phyloP scores from a whole-genome alignment of 2,113 vertebrate species.

The Myotis lucifugus region DNA sequence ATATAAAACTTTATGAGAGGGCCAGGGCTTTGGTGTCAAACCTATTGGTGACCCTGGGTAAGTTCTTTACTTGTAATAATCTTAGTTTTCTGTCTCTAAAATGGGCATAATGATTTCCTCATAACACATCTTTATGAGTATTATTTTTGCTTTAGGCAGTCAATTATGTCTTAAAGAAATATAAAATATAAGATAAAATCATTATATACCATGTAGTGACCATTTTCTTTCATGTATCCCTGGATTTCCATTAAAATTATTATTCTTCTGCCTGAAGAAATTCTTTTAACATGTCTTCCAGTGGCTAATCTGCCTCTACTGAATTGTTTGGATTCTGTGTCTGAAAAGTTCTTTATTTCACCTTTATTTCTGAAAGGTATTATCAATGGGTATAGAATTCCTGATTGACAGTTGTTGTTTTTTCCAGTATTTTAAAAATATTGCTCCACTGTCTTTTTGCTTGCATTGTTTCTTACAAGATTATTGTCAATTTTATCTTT shows the following conservation, averaged over 20 bases:
- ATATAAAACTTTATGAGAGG: neutral
- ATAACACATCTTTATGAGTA: neutral
- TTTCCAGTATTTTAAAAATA: neutral
- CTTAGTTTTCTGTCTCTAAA: conserved; percentile 43
- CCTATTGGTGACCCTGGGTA: neutral
- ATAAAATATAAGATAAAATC: conserved; percentile 17
- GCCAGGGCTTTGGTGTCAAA: neutral
- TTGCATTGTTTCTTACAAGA: neutral
- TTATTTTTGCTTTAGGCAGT: neutral
- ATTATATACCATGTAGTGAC: neutral
- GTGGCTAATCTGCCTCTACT: neutral
- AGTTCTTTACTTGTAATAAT: neutral
- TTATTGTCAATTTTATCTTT: neutral
- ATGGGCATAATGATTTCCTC: neutral
- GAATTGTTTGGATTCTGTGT: conserved; percentile 32
- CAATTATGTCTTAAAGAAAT: conserved; percentile 21
- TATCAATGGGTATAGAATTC: neutral
- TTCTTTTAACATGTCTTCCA: neutral
- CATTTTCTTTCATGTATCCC: neutral
- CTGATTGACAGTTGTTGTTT: neutral
- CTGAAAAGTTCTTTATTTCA: neutral
- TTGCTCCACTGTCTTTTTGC: neutral
- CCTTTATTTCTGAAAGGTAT: neutral
- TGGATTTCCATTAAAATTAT: neutral
- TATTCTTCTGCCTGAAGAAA: neutral